Percentiles rank a stretch among this genome's conserved stretches.
Conservation (phyloP, 2,888 invertebrate genomes). For the Eupithecia tripunctaria region DNA sequence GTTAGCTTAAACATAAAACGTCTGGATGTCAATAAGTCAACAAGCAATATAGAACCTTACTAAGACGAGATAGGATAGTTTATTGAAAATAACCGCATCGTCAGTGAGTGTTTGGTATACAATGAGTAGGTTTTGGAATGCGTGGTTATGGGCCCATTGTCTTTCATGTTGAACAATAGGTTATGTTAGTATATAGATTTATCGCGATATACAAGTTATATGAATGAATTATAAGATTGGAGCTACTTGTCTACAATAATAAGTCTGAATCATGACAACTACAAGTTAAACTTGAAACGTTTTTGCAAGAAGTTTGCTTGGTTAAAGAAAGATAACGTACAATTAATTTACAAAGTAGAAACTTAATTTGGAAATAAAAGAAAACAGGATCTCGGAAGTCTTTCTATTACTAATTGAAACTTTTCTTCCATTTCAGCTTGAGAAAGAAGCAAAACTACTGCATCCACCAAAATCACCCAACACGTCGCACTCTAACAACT, state of each 20-base stretch:
- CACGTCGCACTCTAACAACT: slow-evolving; percentile 77
- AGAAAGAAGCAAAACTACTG: slow-evolving; percentile 77
- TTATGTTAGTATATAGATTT: slow-evolving; percentile 46
- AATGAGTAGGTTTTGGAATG: slow-evolving; percentile 70
- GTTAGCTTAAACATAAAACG: slow-evolving; percentile 18
- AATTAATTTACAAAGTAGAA: background rate
- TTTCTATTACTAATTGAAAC: background rate
- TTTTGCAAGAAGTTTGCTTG: background rate
- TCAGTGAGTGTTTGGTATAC: slow-evolving; percentile 65
- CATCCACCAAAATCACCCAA: slow-evolving; percentile 79
- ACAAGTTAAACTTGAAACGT: background rate
- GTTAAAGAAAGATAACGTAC: background rate
- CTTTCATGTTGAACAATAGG: slow-evolving; percentile 52
- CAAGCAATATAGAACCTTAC: slow-evolving; percentile 48
- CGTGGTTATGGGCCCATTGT: slow-evolving; percentile 67
- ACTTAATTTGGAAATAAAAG: background rate
- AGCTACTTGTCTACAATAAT: slow-evolving; percentile 10
- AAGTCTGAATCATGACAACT: background rate
- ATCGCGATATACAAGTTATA: slow-evolving; percentile 32
- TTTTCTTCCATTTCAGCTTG: slow-evolving; percentile 71
- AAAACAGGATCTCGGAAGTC: background rate
- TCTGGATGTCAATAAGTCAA: slow-evolving; percentile 20
- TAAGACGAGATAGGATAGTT: slow-evolving; percentile 51
- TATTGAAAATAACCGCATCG: slow-evolving; percentile 52
- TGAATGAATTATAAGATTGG: slow-evolving; percentile 20